Evolutionary conservation across 2,113 vertebrate genomes (phyloP).

Genomic region (Sceloporus undulatus): DNA sequence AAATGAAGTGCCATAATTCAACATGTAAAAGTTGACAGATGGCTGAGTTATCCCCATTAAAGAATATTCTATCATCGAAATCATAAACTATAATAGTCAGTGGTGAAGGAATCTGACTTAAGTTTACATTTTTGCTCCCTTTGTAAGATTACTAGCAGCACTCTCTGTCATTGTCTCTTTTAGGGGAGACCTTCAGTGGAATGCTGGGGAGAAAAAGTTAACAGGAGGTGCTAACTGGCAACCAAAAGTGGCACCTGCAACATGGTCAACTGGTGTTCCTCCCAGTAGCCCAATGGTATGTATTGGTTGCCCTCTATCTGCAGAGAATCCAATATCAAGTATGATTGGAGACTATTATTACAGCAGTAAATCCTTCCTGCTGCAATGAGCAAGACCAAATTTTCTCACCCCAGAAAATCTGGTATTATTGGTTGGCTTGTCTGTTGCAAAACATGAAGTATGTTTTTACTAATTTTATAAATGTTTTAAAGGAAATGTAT

Average conservation of each 20-base stretch:
- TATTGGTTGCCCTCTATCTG: constrained; percentile 14
- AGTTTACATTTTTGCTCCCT: not conserved
- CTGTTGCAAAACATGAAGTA: not conserved
- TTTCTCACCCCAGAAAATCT: not conserved
- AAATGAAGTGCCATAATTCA: not conserved
- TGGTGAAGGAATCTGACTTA: not conserved
- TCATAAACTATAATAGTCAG: not conserved
- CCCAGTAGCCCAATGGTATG: constrained; percentile 88
- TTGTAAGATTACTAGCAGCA: not conserved
- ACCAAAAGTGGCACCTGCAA: constrained; percentile 93
- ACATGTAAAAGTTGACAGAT: constrained; percentile 45
- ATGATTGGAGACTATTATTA: not conserved
- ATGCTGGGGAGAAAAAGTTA: constrained; percentile 91
- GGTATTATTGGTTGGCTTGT: not conserved
- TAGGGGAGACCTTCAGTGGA: constrained; percentile 90
- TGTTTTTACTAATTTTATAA: not conserved
- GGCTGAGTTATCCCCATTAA: not conserved
- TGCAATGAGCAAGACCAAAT: not conserved
- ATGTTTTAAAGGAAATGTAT: constrained; percentile 15
- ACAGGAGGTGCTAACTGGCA: constrained; percentile 98
- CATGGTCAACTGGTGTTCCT: constrained; percentile 86
- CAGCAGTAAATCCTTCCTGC: not conserved
- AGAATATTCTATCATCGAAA: not conserved
- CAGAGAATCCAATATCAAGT: not conserved
- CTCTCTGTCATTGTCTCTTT: constrained; percentile 31